Base-by-base conservation (phyloP, 2,888 invertebrate species). In the Spicauda simplicius region DNA sequence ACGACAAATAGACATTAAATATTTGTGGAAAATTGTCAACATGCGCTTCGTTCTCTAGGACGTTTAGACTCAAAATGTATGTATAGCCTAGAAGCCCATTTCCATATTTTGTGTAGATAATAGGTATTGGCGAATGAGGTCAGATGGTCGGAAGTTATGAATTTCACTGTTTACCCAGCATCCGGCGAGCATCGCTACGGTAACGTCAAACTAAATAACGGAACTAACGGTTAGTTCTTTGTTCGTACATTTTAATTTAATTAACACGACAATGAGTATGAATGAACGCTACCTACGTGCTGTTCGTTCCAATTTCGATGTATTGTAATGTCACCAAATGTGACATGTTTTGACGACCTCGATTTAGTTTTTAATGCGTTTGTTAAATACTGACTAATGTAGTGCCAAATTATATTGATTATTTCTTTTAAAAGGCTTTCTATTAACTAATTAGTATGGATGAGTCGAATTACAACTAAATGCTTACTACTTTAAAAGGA, bases 131-230 rank as follows among this genome's bases (percentile, higher is more conserved):
- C 63, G 59, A 71, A 74, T 67, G 70, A 60, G 76, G 77, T 71
- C 74, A 72, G 67, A 71, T 62, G 55, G 70, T 73, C 73, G 73
- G 74, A 77, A 73, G 71, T 67, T 72, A 72, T 74, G 72, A 73
- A 73, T 74, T 76, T 74, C 74, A 74, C 76, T 76, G 72, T 72
- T 72, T 71, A 61, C 19, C 58, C 71, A 63, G 71, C 70, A 73
- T 76, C 73, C 77, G 73, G 70, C 68, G 25, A 69, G 65, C 74
- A 70, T 70, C n/a, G 18, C 59, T 48, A 48, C 48, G 19, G 70
- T 71, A 71, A 72, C 71, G 70, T 72, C 70, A 72, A 67, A 71
- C 80, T 77, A 79, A 69, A 70, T 80, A 80, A 79, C 79, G 80
- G 80, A 64, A 66, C 48, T 61, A 67, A 61, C 72, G 57, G 65